These are phyloP conservation scores for Falco naumanni DNA, from an alignment of 2,797 vertebrate genomes.

Conservation along the genomic window DNA sequence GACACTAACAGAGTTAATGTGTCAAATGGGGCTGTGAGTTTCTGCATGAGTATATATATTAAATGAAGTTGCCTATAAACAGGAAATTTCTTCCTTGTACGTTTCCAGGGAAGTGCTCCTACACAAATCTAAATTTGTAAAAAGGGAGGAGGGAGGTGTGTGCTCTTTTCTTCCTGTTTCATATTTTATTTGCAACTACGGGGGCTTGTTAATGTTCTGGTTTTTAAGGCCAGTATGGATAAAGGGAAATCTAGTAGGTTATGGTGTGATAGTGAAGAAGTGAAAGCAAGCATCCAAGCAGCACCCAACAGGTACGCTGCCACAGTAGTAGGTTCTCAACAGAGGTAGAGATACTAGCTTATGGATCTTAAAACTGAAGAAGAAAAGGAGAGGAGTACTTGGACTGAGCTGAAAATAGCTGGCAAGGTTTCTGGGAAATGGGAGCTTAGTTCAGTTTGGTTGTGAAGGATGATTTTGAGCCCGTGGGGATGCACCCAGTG, in stretches of 20 bases:
- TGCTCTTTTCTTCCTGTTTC: background rate
- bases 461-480: background rate
- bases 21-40: background rate
- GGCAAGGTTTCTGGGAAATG: background rate
- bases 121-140: background rate
- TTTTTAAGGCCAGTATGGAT: background rate
- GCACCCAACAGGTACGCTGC: background rate
- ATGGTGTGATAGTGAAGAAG: background rate
- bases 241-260: background rate
- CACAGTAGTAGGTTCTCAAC: background rate
- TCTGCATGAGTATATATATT: background rate
- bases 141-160: background rate
- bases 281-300: background rate
- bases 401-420: background rate
- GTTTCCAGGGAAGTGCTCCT: background rate
- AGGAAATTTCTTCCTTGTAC: background rate
- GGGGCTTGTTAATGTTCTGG: background rate
- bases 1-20: background rate
- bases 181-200: background rate
- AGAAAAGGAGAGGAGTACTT: background rate
- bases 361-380: background rate
- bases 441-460: background rate
- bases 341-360: background rate
- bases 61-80: background rate
- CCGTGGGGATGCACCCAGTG: accelerated